phyloP scores from a whole-genome alignment of 2,113 vertebrate genomes.

The Pampusana beccarii region DNA sequence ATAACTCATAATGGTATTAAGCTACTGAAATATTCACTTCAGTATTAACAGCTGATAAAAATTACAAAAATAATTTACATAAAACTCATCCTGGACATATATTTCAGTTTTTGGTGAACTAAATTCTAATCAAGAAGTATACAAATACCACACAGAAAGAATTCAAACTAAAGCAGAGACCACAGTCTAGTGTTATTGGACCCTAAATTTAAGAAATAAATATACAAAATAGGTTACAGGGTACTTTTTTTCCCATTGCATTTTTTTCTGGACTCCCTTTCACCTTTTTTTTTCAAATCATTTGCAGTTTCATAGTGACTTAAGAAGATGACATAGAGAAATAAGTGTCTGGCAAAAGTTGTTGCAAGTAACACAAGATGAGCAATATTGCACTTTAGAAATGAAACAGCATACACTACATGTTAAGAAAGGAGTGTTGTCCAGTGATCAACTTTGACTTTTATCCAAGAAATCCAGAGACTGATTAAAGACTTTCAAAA shows the following conservation, averaged over 20 bases:
- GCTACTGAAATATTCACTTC: neutral
- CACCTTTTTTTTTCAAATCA: neutral
- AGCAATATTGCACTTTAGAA: neutral
- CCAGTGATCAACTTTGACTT: neutral
- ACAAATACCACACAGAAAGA: neutral
- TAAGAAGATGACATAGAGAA: neutral
- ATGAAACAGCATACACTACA: neutral
- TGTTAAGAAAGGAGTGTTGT: neutral
- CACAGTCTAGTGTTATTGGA: neutral
- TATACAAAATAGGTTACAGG: neutral
- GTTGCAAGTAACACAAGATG: neutral
- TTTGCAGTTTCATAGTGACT: neutral
- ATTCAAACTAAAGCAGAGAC: neutral
- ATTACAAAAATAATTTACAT: neutral
- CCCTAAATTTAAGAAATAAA: neutral
- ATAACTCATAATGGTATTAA: neutral
- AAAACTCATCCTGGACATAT: neutral
- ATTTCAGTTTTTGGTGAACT: neutral
- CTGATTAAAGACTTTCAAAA: neutral
- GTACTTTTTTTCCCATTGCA: accelerated
- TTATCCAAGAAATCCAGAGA: neutral
- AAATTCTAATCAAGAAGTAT: neutral
- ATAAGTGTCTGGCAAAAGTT: neutral
- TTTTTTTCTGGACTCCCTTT: neutral
- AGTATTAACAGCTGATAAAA: neutral